Evolutionary conservation across 2,888 invertebrate species (phyloP).

Genomic region (Melangyna quadrimaculata): DNA sequence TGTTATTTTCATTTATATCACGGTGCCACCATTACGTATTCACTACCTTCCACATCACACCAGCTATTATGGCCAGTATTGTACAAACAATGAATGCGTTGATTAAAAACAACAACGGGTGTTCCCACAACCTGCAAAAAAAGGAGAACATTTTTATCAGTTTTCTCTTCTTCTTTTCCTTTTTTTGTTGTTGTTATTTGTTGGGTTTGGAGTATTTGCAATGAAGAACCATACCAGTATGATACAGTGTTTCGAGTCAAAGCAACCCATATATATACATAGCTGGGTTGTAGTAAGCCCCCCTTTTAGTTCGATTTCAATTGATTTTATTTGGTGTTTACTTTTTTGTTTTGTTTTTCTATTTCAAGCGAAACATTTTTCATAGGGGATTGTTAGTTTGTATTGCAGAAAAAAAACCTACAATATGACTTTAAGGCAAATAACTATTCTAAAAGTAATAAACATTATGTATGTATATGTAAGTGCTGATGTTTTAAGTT

Average conservation of each 20-base stretch:
- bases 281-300: not conserved
- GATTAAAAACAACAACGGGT: constrained; percentile 68
- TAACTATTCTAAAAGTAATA: too few species aligned
- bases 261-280: not conserved
- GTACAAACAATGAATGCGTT: constrained; percentile 69
- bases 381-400: constrained; percentile 10
- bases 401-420: not conserved
- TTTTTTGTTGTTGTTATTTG: constrained; percentile 2
- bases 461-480: too few species aligned
- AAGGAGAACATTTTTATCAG: constrained; percentile 30
- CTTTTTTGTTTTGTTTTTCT: not conserved
- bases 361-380: constrained; percentile 12
- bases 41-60: not conserved
- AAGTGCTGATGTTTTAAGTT: too few species aligned
- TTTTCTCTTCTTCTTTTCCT: constrained; percentile 24
- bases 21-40: not conserved
- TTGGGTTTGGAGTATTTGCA: constrained; percentile 32
- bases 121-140: constrained; percentile 45
- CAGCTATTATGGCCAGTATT: constrained; percentile 14
- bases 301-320: constrained; percentile 50
- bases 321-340: constrained; percentile 51
- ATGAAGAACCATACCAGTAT: constrained; percentile 4
- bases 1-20: constrained; percentile 57
- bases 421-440: too few species aligned
- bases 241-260: not conserved